phyloP scores from a whole-genome alignment of 2,888 invertebrate genomes.

The Agrypnus murinus region DNA sequence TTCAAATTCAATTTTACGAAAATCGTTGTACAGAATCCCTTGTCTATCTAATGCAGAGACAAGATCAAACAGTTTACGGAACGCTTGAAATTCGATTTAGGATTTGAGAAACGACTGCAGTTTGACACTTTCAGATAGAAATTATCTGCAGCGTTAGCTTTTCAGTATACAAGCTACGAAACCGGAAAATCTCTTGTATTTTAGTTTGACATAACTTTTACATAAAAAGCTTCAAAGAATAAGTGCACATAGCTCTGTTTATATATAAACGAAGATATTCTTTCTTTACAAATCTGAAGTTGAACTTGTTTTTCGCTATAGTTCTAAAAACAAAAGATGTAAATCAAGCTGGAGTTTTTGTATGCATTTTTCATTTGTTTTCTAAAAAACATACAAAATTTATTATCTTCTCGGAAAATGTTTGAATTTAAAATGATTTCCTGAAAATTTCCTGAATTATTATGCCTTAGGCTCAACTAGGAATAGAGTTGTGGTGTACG shows the following conservation, averaged over 20 bases:
- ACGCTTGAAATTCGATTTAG: conserved; percentile 27
- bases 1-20: conserved; percentile 25
- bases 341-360: background rate
- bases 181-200: conserved; percentile 19
- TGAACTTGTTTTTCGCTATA: background rate
- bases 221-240: background rate
- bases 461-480: conserved; percentile 36
- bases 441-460: conserved; percentile 43
- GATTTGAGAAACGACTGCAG: conserved; percentile 27
- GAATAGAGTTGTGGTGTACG: conserved; percentile 43
- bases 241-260: background rate
- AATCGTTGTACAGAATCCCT: conserved; percentile 25
- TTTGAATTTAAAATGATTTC: conserved; percentile 42
- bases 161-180: conserved; percentile 10
- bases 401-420: too few relatives aligned
- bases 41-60: conserved; percentile 22
- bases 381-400: too few relatives aligned
- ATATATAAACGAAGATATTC: too few relatives aligned
- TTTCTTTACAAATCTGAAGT: too few relatives aligned
- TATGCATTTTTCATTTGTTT: too few relatives aligned
- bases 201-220: conserved; percentile 6
- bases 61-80: conserved; percentile 31
- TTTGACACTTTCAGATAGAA: conserved; percentile 28
- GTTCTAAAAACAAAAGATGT: conserved; percentile 3
- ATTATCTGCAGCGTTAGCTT: conserved; percentile 27